Base-by-base conservation (phyloP, 2,113 vertebrate species). In the Vicugna pacos region DNA sequence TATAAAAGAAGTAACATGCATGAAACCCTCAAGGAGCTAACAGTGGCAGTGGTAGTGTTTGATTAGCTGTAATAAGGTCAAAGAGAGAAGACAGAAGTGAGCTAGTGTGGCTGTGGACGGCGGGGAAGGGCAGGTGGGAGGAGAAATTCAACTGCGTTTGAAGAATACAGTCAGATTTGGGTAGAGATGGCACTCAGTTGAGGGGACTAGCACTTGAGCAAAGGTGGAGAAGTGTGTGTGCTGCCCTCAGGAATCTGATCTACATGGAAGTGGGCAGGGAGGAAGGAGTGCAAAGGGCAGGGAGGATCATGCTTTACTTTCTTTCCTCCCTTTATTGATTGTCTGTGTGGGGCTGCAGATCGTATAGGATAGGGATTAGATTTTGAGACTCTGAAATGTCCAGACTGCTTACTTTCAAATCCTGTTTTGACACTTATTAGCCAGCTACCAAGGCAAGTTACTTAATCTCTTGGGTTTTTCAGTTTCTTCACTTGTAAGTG, bases 401-500 rank as follows among this genome's bases (percentile, higher is more conserved):
- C 88, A 91, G 28, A 48, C 42, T 35, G 28, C 50, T 16, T 46
- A 16, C 50, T 9, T 91, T 60, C n/a, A 50, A 75, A 75, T 58
- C 42, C 26, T 75, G 7, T 69, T 93, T 79, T 46, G 26, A 48
- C 32, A 64, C 26, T 67, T 38, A 24, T 22, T 73, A 50, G 64
- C 38, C 28, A 65, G 11, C 28, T 64, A 6, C 89, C 20, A 20
- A 46, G 12, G 14, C 38, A 79, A 88, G 22, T 85, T 86, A 30
- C 22, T 65, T 58, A 80, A 26, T 20, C 5, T 86, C 26, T 42
- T 22, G 38, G 10, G 17, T 35, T 67, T 85, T 83, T 92, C 20
- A 24, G 10, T 87, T 70, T 87, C 46, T 89, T 86, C 65, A 72
- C 67, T 82, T 94, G 32, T 83, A 79, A 89, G 46, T 86, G 16